A percentile compares a stretch with the other conserved stretches of the same genome.
Conservation (phyloP, 2,888 invertebrate species). For the Drosophila phalerata region DNA sequence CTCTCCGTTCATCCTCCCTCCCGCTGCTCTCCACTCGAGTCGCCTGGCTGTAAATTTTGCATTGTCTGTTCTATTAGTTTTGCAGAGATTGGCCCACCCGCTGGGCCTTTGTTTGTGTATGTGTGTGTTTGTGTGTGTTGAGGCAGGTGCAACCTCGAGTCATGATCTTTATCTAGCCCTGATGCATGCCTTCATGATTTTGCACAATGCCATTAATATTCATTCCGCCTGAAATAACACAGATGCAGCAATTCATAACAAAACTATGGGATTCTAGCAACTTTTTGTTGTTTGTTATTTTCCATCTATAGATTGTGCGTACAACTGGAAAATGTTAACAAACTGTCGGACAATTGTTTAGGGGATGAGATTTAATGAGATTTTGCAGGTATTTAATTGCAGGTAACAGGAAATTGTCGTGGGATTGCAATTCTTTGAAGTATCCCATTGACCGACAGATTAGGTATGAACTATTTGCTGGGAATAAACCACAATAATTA, state of each 20-base stretch:
- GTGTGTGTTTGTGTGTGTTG: neutral
- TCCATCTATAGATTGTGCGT: conserved; percentile 24
- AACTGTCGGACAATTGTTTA: conserved; percentile 27
- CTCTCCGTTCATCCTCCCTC: conserved; percentile 16
- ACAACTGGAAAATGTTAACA: conserved; percentile 30
- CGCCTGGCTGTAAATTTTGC: conserved; percentile 29
- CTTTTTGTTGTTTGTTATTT: conserved; percentile 19
- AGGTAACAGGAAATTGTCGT: conserved; percentile 35
- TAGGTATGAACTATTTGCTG: neutral
- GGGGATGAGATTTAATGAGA: conserved; percentile 34
- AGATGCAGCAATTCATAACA: conserved; percentile 39
- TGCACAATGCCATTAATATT: conserved; percentile 64
- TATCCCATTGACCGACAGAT: conserved; percentile 7
- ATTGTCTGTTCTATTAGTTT: conserved; percentile 43
- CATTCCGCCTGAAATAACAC: conserved; percentile 47
- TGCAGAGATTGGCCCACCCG: conserved; percentile 59
- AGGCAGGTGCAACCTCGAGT: conserved; percentile 62
- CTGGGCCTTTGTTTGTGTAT: conserved; percentile 41
- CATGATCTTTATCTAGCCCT: conserved; percentile 55
- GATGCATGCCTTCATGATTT: conserved; percentile 54
- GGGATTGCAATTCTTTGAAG: conserved; percentile 32
- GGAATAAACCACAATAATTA: neutral
- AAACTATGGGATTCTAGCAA: conserved; percentile 13
- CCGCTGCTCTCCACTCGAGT: conserved; percentile 63
- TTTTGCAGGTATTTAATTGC: conserved; percentile 46